phyloP scores from a whole-genome alignment of 2,797 vertebrate genomes.

The Hephaestus fuliginosus region DNA sequence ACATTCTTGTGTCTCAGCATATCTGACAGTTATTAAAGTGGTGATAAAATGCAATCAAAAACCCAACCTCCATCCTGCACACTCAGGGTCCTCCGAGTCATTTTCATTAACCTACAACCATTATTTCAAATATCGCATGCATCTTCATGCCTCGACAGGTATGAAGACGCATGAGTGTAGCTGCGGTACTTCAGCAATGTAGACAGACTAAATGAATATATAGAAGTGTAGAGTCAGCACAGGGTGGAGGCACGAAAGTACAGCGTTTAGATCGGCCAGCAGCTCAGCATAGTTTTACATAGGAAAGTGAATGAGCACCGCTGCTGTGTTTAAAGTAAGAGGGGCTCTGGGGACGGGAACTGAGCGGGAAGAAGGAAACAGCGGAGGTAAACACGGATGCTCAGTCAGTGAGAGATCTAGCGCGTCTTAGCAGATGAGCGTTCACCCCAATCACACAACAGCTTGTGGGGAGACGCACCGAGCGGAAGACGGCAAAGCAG shows the following conservation, averaged over 20 bases:
- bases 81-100: slow-evolving; percentile 77
- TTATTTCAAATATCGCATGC: slow-evolving; percentile 79
- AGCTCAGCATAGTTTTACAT: slow-evolving; percentile 26
- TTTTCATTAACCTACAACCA: slow-evolving; percentile 83
- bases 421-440: slow-evolving; percentile 62
- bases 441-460: slow-evolving; percentile 57
- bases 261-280: neutral
- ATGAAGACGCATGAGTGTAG: slow-evolving; percentile 49
- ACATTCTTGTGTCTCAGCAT: slow-evolving; percentile 55
- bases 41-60: slow-evolving; percentile 79
- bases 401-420: slow-evolving; percentile 41
- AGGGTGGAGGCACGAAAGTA: slow-evolving; percentile 17
- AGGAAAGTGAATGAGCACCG: neutral
- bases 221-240: slow-evolving; percentile 52
- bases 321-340: slow-evolving; percentile 6
- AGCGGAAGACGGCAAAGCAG: slow-evolving; percentile 46
- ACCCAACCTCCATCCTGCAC: slow-evolving; percentile 67
- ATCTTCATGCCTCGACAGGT: slow-evolving; percentile 36
- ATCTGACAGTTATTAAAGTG: slow-evolving; percentile 75
- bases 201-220: slow-evolving; percentile 47
- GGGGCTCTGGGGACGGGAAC: neutral
- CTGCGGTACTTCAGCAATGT: slow-evolving; percentile 23
- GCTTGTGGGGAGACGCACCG: slow-evolving; percentile 56
- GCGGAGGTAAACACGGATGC: slow-evolving; percentile 42
- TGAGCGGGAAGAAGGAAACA: slow-evolving; percentile 15